Evolutionary conservation across 1,140 invertebrate genomes (phyloP).

Genomic region (Palaemon carinicauda): DNA sequence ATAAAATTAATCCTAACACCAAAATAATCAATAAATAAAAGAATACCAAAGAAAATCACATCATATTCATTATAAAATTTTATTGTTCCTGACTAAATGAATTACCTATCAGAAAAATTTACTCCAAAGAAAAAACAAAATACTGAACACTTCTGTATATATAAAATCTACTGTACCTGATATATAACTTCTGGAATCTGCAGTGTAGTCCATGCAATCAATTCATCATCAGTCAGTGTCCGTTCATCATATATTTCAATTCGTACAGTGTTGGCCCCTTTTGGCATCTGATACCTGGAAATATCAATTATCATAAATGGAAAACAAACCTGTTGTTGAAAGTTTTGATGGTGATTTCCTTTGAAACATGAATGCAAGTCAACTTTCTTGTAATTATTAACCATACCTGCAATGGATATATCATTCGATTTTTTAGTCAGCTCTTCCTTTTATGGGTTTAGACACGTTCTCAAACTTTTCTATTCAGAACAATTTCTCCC

Average conservation of each 20-base stretch:
- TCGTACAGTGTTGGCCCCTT: conserved; percentile 86
- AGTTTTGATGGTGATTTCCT: no score
- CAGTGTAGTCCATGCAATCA: conserved; percentile 86
- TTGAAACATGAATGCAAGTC: neutral
- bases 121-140: neutral
- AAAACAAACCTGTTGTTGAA: neutral
- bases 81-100: neutral
- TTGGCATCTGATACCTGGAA: conserved; percentile 72
- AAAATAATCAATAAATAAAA: no score
- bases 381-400: no score
- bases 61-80: no score
- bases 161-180: conserved; percentile 18
- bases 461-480: no score
- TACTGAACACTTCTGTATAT: no score
- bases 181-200: conserved; percentile 44
- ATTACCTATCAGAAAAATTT: neutral
- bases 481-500: no score
- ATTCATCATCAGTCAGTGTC: conserved; percentile 93
- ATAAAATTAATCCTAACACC: no score
- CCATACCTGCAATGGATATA: no score
- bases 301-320: neutral
- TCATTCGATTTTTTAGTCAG: no score
- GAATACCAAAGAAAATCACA: no score
- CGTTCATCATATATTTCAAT: conserved; percentile 97
- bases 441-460: no score